phyloP scores from a whole-genome alignment of 2,888 invertebrate genomes.

The Furcula furcula region DNA sequence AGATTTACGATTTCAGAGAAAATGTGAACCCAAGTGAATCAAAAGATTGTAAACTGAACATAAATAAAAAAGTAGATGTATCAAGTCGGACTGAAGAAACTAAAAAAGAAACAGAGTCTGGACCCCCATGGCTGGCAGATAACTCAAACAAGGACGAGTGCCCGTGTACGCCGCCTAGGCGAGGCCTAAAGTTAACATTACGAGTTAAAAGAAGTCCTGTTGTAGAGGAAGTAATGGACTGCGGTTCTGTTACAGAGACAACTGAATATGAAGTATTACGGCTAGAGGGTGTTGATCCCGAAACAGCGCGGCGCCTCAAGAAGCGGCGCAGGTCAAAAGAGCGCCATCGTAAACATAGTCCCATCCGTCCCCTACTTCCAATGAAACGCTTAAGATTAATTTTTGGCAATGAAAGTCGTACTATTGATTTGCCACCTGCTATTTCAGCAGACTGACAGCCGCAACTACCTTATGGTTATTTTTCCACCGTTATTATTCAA shows the following conservation, averaged over 20 bases:
- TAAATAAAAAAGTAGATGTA: constrained; percentile 61
- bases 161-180: constrained; percentile 82
- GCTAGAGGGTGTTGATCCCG: constrained; percentile 87
- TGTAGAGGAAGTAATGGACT: constrained; percentile 91
- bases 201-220: constrained; percentile 94
- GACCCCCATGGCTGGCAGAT: constrained; percentile 68
- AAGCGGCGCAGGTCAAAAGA: constrained; percentile 78
- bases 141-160: constrained; percentile 73
- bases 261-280: constrained; percentile 93
- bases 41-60: constrained; percentile 64
- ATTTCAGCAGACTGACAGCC: constrained; percentile 82
- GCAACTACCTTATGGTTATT: constrained; percentile 65
- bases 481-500: constrained; percentile 79
- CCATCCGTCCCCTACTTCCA: constrained; percentile 84
- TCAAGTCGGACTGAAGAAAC: constrained; percentile 59
- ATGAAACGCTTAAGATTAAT: constrained; percentile 93
- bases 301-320: constrained; percentile 78
- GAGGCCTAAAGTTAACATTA: constrained; percentile 89
- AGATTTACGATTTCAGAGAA: constrained; percentile 75
- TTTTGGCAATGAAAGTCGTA: constrained; percentile 94
- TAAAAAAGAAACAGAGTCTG: constrained; percentile 62
- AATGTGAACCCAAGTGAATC: constrained; percentile 76
- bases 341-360: constrained; percentile 75
- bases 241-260: constrained; percentile 85
- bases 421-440: constrained; percentile 92